Evolutionary conservation across 2,888 invertebrate genomes (phyloP).

Genomic region (Drosophila mettleri): DNA sequence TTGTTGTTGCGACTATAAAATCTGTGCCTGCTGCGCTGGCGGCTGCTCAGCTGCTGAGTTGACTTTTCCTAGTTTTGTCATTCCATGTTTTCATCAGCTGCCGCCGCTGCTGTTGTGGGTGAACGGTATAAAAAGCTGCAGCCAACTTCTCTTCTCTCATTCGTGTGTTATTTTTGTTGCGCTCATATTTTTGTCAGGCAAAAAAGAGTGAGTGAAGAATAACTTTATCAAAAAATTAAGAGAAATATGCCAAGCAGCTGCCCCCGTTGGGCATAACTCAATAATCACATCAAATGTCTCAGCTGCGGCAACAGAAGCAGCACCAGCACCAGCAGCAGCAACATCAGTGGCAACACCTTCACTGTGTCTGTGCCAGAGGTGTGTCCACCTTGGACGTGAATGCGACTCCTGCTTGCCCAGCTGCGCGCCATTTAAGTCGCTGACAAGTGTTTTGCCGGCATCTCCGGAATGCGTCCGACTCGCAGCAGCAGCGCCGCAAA

Average conservation of each 20-base stretch:
- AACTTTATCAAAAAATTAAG: conserved; percentile 77
- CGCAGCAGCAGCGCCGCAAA: conserved; percentile 54
- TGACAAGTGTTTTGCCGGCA: conserved; percentile 79
- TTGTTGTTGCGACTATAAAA: conserved; percentile 32
- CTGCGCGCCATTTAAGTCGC: conserved; percentile 79
- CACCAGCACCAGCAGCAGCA: conserved; percentile 28
- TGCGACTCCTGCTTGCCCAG: conserved; percentile 61
- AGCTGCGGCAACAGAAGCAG: conserved; percentile 46
- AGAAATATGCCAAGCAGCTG: conserved; percentile 74
- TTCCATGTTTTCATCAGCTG: conserved; percentile 49
- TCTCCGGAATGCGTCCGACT: conserved; percentile 68
- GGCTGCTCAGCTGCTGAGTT: conserved; percentile 52
- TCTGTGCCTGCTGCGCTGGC: conserved; percentile 37
- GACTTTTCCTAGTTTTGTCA: conserved; percentile 47
- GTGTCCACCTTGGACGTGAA: conserved; percentile 61
- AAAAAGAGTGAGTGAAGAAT: conserved; percentile 34
- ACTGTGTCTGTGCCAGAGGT: conserved; percentile 51
- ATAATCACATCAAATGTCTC: conserved; percentile 79
- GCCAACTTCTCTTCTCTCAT: conserved; percentile 13
- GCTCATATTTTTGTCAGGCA: conserved; percentile 10
- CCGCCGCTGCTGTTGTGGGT: conserved; percentile 15
- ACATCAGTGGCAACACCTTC: conserved; percentile 47
- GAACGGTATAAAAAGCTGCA: conserved; percentile 29
- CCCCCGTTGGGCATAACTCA: conserved; percentile 79
- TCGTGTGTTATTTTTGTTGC: conserved; percentile 4